These are phyloP conservation scores for Exocentrus adspersus DNA, from an alignment of 2,888 invertebrate genomes.

Conservation along the genomic window DNA sequence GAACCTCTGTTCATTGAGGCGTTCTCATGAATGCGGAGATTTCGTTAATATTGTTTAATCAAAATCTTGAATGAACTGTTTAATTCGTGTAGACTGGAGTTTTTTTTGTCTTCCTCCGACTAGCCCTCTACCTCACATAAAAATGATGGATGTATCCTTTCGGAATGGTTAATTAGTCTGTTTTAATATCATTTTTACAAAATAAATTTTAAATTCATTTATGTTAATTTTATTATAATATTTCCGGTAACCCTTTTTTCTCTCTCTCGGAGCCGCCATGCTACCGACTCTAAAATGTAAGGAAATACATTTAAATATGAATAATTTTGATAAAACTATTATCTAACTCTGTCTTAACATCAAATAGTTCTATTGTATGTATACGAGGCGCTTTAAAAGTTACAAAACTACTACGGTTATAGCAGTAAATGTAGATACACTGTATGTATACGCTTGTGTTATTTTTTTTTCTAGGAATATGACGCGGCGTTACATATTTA, in stretches of 20 bases:
- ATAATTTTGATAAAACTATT: slow-evolving; percentile 3
- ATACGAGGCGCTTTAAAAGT: not conserved
- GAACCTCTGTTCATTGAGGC: not conserved
- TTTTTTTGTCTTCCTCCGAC: slow-evolving; percentile 9
- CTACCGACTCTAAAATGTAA: slow-evolving; percentile 7
- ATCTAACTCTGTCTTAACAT: not conserved
- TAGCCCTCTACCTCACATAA: slow-evolving; percentile 1
- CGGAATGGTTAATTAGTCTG: slow-evolving; percentile 15
- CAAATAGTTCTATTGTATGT: not conserved
- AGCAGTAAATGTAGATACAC: no score
- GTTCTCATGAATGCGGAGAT: not conserved
- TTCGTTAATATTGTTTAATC: not conserved
- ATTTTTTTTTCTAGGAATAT: not conserved
- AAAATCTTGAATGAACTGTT: not conserved
- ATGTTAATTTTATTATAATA: slow-evolving; percentile 22
- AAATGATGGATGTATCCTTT: slow-evolving; percentile 22
- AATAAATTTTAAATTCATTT: slow-evolving; percentile 18
- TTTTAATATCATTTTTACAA: slow-evolving; percentile 19
- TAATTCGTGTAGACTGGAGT: not conserved
- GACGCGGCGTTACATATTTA: not conserved
- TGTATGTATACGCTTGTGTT: no score
- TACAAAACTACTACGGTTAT: no score
- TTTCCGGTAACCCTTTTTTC: slow-evolving; percentile 22
- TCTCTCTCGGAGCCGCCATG: not conserved
- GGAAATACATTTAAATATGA: slow-evolving; percentile 24